Conservation (phyloP, 2,113 vertebrate species). For the Rattus rattus region DNA sequence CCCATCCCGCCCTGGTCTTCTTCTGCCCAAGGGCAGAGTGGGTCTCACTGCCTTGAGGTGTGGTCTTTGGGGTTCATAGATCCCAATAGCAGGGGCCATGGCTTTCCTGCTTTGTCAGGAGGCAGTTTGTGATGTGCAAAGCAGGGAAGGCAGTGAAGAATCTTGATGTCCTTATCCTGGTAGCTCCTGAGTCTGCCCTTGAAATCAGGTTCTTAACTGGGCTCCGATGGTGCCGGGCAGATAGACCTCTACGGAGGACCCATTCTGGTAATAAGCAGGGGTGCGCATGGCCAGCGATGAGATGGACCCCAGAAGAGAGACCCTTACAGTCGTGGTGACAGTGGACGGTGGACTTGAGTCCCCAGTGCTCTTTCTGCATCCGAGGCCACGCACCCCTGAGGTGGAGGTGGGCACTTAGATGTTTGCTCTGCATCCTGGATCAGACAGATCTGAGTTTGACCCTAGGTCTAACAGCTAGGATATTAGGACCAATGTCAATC, state of each 20-base stretch:
- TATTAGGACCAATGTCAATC: background rate
- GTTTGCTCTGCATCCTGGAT: background rate
- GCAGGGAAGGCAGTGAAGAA: background rate
- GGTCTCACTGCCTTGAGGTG: background rate
- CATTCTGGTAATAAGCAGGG: background rate
- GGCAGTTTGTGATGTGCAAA: background rate
- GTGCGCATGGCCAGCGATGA: background rate
- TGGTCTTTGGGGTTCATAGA: background rate
- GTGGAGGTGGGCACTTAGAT: accelerated
- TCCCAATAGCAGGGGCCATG: background rate
- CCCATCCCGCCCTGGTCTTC: too few species aligned
- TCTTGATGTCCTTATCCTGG: background rate
- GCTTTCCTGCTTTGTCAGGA: background rate
- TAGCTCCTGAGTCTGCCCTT: too few species aligned
- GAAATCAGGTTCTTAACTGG: background rate
- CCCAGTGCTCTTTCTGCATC: background rate
- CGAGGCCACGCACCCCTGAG: background rate
- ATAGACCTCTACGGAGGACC: background rate
- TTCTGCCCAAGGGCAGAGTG: background rate
- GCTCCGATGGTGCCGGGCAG: background rate
- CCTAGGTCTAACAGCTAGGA: background rate
- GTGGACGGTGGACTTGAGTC: background rate
- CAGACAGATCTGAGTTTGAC: background rate
- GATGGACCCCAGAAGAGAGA: background rate
- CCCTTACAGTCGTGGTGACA: background rate